Conservation (phyloP, 2,888 invertebrate genomes). For the Priocnemis perturbator region DNA sequence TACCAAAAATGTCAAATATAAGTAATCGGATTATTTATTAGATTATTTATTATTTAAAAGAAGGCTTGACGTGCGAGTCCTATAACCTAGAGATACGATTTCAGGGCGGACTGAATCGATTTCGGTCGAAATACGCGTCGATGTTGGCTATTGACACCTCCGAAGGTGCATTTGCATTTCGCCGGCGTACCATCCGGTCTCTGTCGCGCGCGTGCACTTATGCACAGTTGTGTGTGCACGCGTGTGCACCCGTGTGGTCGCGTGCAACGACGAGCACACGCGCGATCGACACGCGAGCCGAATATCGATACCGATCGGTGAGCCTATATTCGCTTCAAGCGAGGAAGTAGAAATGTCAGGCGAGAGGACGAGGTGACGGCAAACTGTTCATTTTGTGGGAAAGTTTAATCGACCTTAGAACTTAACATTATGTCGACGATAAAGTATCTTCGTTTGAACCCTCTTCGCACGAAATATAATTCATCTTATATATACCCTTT, state of each 20-base stretch:
- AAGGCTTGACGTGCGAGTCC: no score
- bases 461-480: no score
- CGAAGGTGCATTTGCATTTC: slow-evolving; percentile 35
- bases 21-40: no score
- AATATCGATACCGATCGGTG: slow-evolving; percentile 45
- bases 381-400: no score
- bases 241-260: slow-evolving; percentile 38
- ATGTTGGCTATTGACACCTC: not conserved
- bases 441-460: no score
- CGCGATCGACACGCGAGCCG: slow-evolving; percentile 58
- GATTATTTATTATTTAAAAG: no score
- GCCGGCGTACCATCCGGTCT: slow-evolving; percentile 1
- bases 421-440: slow-evolving; percentile 2
- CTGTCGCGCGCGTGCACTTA: slow-evolving; percentile 44
- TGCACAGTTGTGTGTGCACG: slow-evolving; percentile 35
- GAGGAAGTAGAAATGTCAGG: slow-evolving; percentile 1
- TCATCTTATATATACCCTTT: no score
- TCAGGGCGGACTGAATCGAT: not conserved
- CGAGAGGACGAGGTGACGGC: not conserved
- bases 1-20: no score
- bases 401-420: no score
- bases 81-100: no score
- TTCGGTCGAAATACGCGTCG: not conserved
- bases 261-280: slow-evolving; percentile 32
- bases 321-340: slow-evolving; percentile 37